These are phyloP conservation scores for Coptodon rendalli DNA, from an alignment of 2,113 vertebrate species.

Conservation along the genomic window DNA sequence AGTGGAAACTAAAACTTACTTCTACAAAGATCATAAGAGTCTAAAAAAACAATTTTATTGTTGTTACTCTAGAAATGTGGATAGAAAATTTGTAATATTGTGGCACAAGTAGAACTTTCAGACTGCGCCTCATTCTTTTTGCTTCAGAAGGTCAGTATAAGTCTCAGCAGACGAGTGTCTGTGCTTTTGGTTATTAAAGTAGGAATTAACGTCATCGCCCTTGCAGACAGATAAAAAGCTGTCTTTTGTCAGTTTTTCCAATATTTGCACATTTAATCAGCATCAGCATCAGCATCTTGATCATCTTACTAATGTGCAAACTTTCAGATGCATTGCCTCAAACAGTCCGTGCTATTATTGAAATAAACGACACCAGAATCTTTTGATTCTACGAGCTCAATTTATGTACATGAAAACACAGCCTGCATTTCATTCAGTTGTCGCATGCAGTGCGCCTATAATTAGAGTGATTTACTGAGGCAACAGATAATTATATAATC, in stretches of 20 bases:
- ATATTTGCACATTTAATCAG: background rate
- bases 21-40: background rate
- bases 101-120: background rate
- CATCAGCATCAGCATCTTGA: background rate
- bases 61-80: background rate
- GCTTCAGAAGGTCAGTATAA: background rate
- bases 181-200: background rate
- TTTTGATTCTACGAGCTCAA: background rate
- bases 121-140: background rate
- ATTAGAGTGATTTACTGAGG: slow-evolving; percentile 27
- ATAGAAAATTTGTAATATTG: background rate
- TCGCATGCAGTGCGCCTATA: background rate
- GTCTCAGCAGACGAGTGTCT: background rate
- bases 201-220: background rate
- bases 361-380: background rate
- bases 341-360: background rate
- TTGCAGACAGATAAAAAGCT: background rate
- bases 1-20: background rate
- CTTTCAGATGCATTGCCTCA: background rate
- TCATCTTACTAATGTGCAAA: background rate
- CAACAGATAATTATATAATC: slow-evolving; percentile 41
- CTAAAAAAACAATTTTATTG: background rate
- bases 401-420: background rate
- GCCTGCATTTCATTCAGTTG: slow-evolving; percentile 28
- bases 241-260: background rate